Evolutionary conservation across 2,797 vertebrate species (phyloP).

Genomic region (Decapterus maruadsi): DNA sequence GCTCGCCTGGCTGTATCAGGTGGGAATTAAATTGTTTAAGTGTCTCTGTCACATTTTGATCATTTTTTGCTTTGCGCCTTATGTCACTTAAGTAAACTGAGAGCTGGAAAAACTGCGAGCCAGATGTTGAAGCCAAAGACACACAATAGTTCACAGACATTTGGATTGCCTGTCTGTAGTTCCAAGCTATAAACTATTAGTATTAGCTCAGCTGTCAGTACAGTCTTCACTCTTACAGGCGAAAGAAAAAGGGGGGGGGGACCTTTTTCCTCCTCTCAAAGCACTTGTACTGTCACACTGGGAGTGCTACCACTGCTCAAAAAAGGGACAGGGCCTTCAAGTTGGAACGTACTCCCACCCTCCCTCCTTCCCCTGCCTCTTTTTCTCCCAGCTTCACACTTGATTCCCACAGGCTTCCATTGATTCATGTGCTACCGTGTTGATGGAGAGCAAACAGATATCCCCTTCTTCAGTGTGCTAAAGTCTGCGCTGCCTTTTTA

Average conservation of each 20-base stretch:
- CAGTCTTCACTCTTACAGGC: slow-evolving; percentile 42
- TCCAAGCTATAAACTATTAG: slow-evolving; percentile 54
- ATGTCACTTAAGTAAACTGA: slow-evolving; percentile 44
- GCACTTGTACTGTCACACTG: slow-evolving; percentile 65
- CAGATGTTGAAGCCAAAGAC: slow-evolving; percentile 52
- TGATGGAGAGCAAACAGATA: slow-evolving; percentile 71
- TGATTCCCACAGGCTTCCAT: slow-evolving; percentile 76
- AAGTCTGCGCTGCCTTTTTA: slow-evolving; percentile 70
- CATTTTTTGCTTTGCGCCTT: slow-evolving; percentile 30
- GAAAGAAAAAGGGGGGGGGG: slow-evolving; percentile 33
- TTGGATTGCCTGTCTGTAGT: slow-evolving; percentile 49
- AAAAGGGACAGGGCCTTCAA: slow-evolving; percentile 71
- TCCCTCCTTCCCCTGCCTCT: slow-evolving; percentile 34
- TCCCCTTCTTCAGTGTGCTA: slow-evolving; percentile 55
- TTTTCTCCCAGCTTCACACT: slow-evolving; percentile 68
- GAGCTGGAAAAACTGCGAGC: slow-evolving; percentile 38
- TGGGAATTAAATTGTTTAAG: slow-evolving; percentile 45
- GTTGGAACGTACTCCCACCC: slow-evolving; percentile 55
- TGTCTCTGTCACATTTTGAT: slow-evolving; percentile 61
- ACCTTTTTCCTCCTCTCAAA: slow-evolving; percentile 57
- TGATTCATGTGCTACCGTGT: slow-evolving; percentile 77
- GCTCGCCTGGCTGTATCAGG: slow-evolving; percentile 17
- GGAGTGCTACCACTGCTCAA: slow-evolving; percentile 71
- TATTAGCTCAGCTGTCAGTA: slow-evolving; percentile 61
- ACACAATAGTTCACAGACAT: slow-evolving; percentile 51